These are phyloP conservation scores for Triplophysa rosa DNA, from an alignment of 2,113 vertebrate genomes.

Conservation along the genomic window DNA sequence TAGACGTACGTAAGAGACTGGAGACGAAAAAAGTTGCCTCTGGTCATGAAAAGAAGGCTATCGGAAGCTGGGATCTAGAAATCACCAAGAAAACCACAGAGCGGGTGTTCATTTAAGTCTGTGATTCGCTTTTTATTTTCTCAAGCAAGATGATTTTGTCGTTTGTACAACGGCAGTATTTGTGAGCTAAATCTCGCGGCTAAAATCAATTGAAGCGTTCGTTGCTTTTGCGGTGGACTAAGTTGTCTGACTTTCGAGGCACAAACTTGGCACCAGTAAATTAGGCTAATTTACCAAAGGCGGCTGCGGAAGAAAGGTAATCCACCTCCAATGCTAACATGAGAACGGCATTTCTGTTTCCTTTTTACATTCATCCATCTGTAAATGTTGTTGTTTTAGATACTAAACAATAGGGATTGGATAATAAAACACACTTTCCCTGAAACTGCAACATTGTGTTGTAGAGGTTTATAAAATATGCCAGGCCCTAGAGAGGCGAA, in stretches of 20 bases:
- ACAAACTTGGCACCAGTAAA: conserved; percentile 49
- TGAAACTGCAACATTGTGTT: background rate
- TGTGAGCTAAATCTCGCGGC: background rate
- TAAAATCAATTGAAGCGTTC: conserved; percentile 4
- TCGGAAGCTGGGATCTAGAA: conserved; percentile 43
- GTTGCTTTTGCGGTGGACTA: conserved; percentile 26
- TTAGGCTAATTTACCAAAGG: conserved; percentile 47
- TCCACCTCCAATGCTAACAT: conserved; percentile 15
- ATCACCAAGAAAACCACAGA: conserved; percentile 33
- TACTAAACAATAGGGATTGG: background rate
- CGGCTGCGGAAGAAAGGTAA: conserved; percentile 58
- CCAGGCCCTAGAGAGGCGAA: conserved; percentile 11
- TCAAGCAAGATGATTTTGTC: background rate
- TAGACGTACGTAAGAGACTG: conserved; percentile 47
- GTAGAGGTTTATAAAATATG: conserved; percentile 3
- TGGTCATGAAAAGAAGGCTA: conserved; percentile 54
- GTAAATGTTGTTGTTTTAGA: background rate
- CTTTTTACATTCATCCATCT: background rate
- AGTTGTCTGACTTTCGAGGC: conserved; percentile 50
- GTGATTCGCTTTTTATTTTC: conserved; percentile 20
- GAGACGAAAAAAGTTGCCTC: conserved; percentile 57
- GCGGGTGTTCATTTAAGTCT: conserved; percentile 24
- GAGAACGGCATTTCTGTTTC: background rate
- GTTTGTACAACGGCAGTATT: background rate
- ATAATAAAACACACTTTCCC: background rate